Percentiles rank a stretch among this genome's conserved stretches.
Evolutionary conservation across 2,113 vertebrate species (phyloP).

Genomic region (Psettodes erumei): DNA sequence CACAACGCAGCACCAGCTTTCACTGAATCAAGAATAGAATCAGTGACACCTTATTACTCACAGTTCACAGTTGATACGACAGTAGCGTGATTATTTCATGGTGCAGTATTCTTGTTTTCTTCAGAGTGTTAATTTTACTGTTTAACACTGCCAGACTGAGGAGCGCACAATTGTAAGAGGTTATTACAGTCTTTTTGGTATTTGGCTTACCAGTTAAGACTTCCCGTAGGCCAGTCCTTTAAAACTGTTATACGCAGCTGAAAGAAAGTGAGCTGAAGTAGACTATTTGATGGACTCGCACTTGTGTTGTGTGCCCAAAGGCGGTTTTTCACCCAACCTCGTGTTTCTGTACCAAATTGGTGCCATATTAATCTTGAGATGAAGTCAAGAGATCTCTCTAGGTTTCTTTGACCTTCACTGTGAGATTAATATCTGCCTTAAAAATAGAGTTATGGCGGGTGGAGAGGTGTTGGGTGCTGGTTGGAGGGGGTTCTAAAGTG

Average conservation of each 20-base stretch:
- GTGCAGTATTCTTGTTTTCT: background rate
- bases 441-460: slow-evolving; percentile 16
- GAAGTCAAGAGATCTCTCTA: background rate
- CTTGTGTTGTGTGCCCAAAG: background rate
- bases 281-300: background rate
- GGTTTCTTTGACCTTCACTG: slow-evolving; percentile 5
- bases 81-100: slow-evolving; percentile 1
- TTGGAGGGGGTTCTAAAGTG: slow-evolving; percentile 23
- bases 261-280: background rate
- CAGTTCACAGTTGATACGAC: no score
- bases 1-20: no score
- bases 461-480: slow-evolving; percentile 2
- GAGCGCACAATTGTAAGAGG: background rate
- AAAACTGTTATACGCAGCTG: slow-evolving; percentile 7
- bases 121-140: no score
- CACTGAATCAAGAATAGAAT: no score
- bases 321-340: background rate
- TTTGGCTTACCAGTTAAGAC: background rate
- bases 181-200: background rate
- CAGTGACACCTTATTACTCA: no score
- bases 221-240: background rate
- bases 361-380: background rate
- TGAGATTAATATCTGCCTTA: background rate
- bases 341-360: background rate
- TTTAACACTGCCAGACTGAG: background rate